phyloP scores from a whole-genome alignment of 2,113 vertebrate species.

The Cynopterus brachyotis region DNA sequence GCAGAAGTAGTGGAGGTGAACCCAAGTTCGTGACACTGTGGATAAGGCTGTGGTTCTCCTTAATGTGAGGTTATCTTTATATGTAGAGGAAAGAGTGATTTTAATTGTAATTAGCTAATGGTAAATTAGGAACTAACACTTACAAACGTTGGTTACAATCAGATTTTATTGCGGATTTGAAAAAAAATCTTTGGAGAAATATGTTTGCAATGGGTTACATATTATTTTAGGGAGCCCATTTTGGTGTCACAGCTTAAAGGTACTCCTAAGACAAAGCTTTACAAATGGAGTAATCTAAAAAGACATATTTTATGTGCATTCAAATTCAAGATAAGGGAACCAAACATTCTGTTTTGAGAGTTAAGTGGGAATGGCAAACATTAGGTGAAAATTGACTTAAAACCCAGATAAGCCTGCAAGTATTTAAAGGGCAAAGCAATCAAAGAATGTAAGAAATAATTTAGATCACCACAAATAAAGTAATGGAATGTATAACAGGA shows the following conservation, averaged over 20 bases:
- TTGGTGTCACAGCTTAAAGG: not conserved
- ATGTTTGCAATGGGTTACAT: not conserved
- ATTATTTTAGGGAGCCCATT: not conserved
- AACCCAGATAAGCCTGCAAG: conserved; percentile 31
- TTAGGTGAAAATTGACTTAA: not conserved
- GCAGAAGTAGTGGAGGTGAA: not conserved
- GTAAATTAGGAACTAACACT: not conserved
- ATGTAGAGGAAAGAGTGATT: not conserved
- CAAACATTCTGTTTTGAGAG: not conserved
- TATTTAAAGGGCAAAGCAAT: conserved; percentile 26
- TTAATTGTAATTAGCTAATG: not conserved
- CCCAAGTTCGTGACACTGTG: not conserved
- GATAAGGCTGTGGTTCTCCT: not conserved
- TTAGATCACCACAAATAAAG: conserved; percentile 43
- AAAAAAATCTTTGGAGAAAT: not conserved
- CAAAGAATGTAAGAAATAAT: conserved; percentile 36
- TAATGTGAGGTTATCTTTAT: not conserved
- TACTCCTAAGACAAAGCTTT: not conserved
- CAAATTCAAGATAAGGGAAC: not conserved
- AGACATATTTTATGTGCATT: not conserved
- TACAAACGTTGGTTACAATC: not conserved
- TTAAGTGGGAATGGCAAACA: conserved; percentile 30
- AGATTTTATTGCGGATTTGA: not conserved
- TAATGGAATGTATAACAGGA: conserved; percentile 17
- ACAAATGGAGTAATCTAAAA: not conserved